phyloP scores from a whole-genome alignment of 2,797 vertebrate species.

The Odontamblyopus lacepedii region DNA sequence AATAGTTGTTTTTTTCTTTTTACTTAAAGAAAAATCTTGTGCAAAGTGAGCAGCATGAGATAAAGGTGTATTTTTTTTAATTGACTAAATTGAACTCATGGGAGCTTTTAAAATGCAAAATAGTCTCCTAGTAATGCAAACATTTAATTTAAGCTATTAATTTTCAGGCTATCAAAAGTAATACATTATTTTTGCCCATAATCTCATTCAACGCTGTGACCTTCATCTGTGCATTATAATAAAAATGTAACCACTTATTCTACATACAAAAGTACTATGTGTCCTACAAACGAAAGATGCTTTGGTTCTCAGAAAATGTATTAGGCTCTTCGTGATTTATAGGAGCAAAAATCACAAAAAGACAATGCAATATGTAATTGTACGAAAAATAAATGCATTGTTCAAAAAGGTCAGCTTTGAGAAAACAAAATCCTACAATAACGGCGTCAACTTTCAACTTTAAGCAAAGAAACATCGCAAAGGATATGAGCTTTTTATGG shows the following conservation, averaged over 20 bases:
- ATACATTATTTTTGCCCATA: background rate
- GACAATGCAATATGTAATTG: background rate
- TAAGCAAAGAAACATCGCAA: constrained; percentile 7
- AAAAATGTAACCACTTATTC: background rate
- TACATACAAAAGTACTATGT: background rate
- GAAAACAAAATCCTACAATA: background rate
- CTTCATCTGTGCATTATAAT: background rate
- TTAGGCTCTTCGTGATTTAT: background rate
- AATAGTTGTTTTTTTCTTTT: too few relatives aligned
- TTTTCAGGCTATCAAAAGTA: background rate
- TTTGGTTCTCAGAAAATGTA: background rate
- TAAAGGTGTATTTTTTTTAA: background rate
- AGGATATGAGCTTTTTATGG: constrained; percentile 8
- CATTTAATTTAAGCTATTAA: background rate
- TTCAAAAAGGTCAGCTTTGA: background rate
- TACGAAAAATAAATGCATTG: background rate
- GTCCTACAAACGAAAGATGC: too few relatives aligned
- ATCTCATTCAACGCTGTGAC: background rate
- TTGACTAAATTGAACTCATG: background rate
- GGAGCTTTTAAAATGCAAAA: background rate
- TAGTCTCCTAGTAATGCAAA: background rate
- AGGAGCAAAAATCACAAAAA: background rate
- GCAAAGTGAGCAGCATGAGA: background rate
- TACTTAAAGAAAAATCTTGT: background rate
- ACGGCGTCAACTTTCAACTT: constrained; percentile 1